Evolutionary conservation across 2,797 vertebrate species (phyloP), one percentile per base, ranked within the genome.

Genomic region (Chaunax sp.): DNA sequence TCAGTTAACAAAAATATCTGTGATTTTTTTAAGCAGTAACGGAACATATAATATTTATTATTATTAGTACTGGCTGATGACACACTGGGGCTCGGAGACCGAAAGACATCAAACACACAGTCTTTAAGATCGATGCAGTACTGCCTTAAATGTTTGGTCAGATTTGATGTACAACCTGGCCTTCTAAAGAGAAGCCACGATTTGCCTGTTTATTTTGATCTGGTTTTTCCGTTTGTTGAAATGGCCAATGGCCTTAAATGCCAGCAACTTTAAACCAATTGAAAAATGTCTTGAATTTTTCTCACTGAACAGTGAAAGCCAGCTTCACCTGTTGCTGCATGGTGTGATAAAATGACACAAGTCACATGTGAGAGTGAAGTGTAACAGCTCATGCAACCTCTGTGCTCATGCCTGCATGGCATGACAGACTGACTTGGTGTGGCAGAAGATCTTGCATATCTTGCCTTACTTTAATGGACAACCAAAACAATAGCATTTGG

Each of bases 351-450:
- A 57, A 51, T 37, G 22, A 49, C 65, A 65, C 1, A 0, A 47
- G 28, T 60, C 65, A 49, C 49, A 33, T 33, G 13, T 23, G 30
- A 54, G 30, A 13, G 46, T 57, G 57, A 63, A 64, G 41, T 47
- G 25, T 62, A 26, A 52, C 40, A n/a, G 20, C 53, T 46, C 40
- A 38, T 5, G 4, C 22, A 19, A 5, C 44, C 28, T 30, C 37
- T n/a, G n/a, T n/a, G n/a, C n/a, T n/a, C n/a, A n/a, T n/a, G n/a
- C 0, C 43, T 20, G 15, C 11, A 47, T 41, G 7, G 7, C 13
- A 43, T 13, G 53, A 52, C 30, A 26, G 6, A 14, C 35, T 38
- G 8, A 55, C 23, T 5, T 23, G 43, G 59, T 3, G 28, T 44
- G 49, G 49, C 19, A 33, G 23, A 37, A 19, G 47, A 51, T 28